Percentiles rank a stretch among this genome's conserved stretches.
Conservation (phyloP, 2,797 vertebrate genomes). For the Gorsachius magnificus region DNA sequence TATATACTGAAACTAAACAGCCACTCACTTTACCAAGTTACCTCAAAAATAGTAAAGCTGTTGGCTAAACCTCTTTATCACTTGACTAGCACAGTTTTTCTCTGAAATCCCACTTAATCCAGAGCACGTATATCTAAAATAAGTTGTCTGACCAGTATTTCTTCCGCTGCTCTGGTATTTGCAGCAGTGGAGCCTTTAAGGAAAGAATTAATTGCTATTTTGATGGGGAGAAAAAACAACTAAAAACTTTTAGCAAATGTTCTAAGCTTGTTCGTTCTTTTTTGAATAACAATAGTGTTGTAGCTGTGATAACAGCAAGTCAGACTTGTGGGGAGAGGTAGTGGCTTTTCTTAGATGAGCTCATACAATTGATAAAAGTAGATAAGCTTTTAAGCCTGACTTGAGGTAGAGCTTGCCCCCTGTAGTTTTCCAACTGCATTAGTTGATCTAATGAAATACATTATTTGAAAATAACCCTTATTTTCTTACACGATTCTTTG, state of each 20-base stretch:
- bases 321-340: not conserved
- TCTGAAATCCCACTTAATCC: not conserved
- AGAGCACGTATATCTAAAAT: not conserved
- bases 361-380: constrained; percentile 3
- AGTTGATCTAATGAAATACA: not conserved
- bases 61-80: not conserved
- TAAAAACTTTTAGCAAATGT: not conserved
- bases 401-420: constrained; percentile 7
- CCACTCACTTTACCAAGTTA: not conserved
- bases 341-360: constrained; percentile 2
- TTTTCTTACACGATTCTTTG: not conserved
- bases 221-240: not conserved
- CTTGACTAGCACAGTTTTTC: not conserved
- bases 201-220: not conserved
- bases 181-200: not conserved
- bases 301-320: not conserved
- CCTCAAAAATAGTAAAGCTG: not conserved
- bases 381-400: constrained; percentile 42
- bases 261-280: not conserved
- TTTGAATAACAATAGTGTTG: not conserved
- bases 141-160: not conserved
- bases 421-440: not conserved
- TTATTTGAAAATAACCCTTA: not conserved
- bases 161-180: not conserved
- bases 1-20: not conserved